phyloP scores from a whole-genome alignment of 1,140 invertebrate species.

The Drosophila dunni region DNA sequence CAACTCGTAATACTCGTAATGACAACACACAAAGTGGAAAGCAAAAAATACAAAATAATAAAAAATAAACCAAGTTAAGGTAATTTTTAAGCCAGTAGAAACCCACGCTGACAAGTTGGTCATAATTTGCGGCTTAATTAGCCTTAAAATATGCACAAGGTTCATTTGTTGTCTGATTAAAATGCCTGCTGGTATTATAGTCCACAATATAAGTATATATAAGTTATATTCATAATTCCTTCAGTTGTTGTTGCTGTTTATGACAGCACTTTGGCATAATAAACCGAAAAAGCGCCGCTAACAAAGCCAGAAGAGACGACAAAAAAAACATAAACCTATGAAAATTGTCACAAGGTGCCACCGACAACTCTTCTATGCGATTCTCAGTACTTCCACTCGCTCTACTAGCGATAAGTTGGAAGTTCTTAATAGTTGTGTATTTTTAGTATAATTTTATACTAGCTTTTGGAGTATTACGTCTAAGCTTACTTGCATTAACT shows the following conservation, averaged over 20 bases:
- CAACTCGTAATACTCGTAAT: background rate
- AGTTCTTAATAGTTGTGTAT: background rate
- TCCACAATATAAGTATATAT: constrained; percentile 7
- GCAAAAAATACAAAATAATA: constrained; percentile 5
- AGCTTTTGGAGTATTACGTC: background rate
- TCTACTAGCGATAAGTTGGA: background rate
- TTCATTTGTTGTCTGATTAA: constrained; percentile 45
- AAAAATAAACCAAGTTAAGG: constrained; percentile 31
- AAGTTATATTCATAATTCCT: constrained; percentile 4
- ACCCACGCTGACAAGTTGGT: constrained; percentile 55
- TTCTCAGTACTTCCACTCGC: background rate
- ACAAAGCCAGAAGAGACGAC: constrained; percentile 2
- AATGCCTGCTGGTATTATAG: constrained; percentile 28
- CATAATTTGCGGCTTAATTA: constrained; percentile 76
- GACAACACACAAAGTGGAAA: background rate
- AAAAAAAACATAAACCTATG: background rate
- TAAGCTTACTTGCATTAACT: constrained; percentile 18
- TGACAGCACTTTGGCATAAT: constrained; percentile 27
- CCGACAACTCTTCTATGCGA: constrained; percentile 1
- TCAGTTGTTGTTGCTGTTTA: constrained; percentile 21
- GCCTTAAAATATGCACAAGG: constrained; percentile 68
- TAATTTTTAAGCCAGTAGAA: constrained; percentile 39
- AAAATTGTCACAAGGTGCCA: constrained; percentile 9
- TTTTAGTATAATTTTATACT: background rate
- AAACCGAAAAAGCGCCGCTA: constrained; percentile 25